Base-by-base conservation (phyloP, 1,140 invertebrate species). In the Dendroctonus valens region DNA sequence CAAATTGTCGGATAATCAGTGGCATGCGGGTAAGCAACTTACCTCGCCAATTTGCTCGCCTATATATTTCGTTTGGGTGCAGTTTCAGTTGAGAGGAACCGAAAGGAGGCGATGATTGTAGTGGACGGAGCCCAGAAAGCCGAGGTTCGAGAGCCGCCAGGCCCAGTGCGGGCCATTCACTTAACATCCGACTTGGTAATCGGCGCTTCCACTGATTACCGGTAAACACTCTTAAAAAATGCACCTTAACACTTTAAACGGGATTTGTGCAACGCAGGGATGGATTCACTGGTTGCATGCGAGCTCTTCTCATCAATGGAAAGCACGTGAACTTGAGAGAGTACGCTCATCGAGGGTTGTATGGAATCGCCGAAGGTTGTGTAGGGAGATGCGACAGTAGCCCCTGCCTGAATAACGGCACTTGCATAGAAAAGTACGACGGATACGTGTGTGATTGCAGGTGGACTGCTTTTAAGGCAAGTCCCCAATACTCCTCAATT, bases 351-450 rank as follows among this genome's bases (percentile, higher is more conserved):
- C 79, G 83, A 68, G 86, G 84, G n/a, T 60, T 87, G 5, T 91
- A 90, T 70, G 94, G 94, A 41, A 80, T 97, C 7, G 84, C 83
- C 26, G 81, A 87, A 70, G 95, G 91, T 5, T 99, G 96, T 81
- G 80, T 89, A 61, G 96, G 95, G n/a, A 94, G 93, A 78, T 98
- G 96, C 79, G 83, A 86, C 69, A 96, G 92, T 65, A 92, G 81
- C 78, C 96, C 96, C 5, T 98, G 96, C 73, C 84, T 97, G 7
- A 98, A 98, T 78, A 96, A 96, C 77, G 96, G 96, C 41, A 97
- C 94, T 0, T 99, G 96, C 75, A 84, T 87, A 53, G 96, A 99
- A 81, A 85, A 87, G n/a, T 99, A 97, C 78, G 92, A 95, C 77
- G 84, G 87, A 5, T 99, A 97, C 78, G 85, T 82, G 44, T 98